Conservation (phyloP, 2,797 vertebrate genomes). For the Triplophysa bombifrons region DNA sequence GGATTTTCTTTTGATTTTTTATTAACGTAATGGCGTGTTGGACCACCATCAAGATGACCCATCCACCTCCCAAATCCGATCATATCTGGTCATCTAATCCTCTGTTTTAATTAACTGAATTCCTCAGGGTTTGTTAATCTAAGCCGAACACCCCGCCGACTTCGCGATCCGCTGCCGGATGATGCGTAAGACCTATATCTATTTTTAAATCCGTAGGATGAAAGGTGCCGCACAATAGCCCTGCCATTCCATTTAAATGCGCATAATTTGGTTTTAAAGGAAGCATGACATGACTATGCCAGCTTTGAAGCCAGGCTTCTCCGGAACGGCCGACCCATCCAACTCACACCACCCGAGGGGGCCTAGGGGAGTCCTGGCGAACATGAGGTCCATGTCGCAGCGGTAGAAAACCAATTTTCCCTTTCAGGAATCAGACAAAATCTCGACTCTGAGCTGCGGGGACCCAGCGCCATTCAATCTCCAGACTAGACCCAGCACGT, state of each 20-base stretch:
- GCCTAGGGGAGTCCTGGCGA: conserved; percentile 24
- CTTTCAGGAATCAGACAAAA: conserved; percentile 46
- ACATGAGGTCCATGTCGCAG: conserved; percentile 23
- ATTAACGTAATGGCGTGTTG: conserved; percentile 4
- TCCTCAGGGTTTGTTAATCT: conserved; percentile 50
- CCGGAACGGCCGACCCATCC: conserved; percentile 17
- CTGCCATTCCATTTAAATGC: conserved; percentile 35
- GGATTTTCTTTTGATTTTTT: conserved; percentile 3
- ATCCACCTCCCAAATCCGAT: conserved; percentile 40
- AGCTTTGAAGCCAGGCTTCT: conserved; percentile 34
- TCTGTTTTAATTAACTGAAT: conserved; percentile 54
- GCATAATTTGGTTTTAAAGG: conserved; percentile 43
- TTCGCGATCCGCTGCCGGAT: not conserved
- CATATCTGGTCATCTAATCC: conserved; percentile 55
- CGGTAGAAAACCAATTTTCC: conserved; percentile 39
- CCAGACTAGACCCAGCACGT: conserved; percentile 34
- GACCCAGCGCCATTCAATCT: conserved; percentile 36
- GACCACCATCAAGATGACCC: conserved; percentile 8
- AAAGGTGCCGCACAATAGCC: conserved; percentile 31
- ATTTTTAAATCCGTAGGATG: conserved; percentile 40
- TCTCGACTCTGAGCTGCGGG: conserved; percentile 20
- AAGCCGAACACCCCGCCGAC: conserved; percentile 23
- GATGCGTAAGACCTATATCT: conserved; percentile 21
- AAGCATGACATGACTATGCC: conserved; percentile 35
- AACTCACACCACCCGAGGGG: conserved; percentile 34